A percentile compares a stretch with the other conserved stretches of the same genome.
Conservation (phyloP, 2,113 vertebrate species). For the Limnothrissa miodon region DNA sequence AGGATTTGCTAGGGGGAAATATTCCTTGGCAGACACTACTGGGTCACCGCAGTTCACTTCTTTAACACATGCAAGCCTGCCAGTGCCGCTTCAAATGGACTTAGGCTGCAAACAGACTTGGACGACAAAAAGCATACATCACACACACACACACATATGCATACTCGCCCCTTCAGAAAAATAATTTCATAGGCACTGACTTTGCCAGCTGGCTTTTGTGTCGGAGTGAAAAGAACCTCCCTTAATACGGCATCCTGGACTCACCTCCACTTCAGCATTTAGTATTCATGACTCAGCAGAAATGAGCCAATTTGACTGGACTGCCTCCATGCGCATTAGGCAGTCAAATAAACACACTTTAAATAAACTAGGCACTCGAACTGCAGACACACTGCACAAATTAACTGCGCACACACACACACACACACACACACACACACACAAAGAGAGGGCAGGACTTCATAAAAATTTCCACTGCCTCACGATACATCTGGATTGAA, state of each 20-base stretch:
- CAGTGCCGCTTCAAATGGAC: background rate
- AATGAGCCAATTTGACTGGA: background rate
- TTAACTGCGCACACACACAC: background rate
- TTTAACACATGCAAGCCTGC: background rate
- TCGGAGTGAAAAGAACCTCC: background rate
- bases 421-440: background rate
- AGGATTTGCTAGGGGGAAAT: background rate
- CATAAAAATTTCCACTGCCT: background rate
- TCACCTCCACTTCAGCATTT: background rate
- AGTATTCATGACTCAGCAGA: background rate
- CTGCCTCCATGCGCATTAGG: background rate
- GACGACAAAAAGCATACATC: background rate
- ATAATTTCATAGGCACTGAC: background rate
- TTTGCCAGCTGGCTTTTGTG: background rate
- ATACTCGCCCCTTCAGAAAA: background rate
- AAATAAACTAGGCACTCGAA: background rate
- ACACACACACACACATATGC: background rate
- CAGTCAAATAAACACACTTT: background rate
- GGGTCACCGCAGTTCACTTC: background rate
- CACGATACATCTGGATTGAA: slow-evolving; percentile 7
- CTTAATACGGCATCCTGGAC: background rate
- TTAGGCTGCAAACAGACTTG: background rate
- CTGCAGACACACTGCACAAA: background rate
- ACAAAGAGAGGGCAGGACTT: background rate
- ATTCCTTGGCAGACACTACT: background rate